A percentile compares a stretch with the other conserved stretches of the same genome.
Evolutionary conservation across 2,888 invertebrate genomes (phyloP).

Genomic region (Papilio protenor): DNA sequence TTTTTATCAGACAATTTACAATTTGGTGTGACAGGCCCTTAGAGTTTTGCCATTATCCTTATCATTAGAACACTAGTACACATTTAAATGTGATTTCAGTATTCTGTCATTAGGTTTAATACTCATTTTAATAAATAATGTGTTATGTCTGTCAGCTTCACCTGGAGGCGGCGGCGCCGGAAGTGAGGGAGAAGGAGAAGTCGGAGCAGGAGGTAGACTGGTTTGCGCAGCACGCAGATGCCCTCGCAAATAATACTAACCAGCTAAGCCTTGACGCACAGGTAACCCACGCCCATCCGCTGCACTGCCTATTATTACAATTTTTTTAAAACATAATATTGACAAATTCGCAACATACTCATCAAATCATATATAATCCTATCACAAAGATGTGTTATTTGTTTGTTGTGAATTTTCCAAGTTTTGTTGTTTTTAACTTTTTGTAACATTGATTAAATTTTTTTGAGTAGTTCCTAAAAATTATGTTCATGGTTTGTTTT

Average conservation of each 20-base stretch:
- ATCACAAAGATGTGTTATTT: background rate
- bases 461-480: background rate
- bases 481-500: background rate
- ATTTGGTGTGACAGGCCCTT: too few relatives aligned
- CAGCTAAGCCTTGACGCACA: constrained; percentile 68
- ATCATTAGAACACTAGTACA: too few relatives aligned
- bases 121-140: background rate
- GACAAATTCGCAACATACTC: background rate
- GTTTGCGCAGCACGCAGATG: constrained; percentile 89
- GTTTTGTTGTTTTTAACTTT: background rate
- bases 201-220: constrained; percentile 94
- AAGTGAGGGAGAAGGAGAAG: constrained; percentile 83
- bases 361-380: background rate
- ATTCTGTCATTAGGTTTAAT: too few relatives aligned
- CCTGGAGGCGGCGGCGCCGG: constrained; percentile 86
- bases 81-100: too few relatives aligned
- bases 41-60: too few relatives aligned
- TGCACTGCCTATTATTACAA: constrained; percentile 22
- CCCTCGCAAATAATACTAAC: constrained; percentile 73
- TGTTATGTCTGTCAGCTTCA: constrained; percentile 84
- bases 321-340: background rate
- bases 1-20: too few relatives aligned
- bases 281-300: constrained; percentile 72
- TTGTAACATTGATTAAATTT: background rate
- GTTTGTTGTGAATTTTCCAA: background rate